Conservation (phyloP, 2,797 vertebrate genomes). For the Darevskia nairensis region DNA sequence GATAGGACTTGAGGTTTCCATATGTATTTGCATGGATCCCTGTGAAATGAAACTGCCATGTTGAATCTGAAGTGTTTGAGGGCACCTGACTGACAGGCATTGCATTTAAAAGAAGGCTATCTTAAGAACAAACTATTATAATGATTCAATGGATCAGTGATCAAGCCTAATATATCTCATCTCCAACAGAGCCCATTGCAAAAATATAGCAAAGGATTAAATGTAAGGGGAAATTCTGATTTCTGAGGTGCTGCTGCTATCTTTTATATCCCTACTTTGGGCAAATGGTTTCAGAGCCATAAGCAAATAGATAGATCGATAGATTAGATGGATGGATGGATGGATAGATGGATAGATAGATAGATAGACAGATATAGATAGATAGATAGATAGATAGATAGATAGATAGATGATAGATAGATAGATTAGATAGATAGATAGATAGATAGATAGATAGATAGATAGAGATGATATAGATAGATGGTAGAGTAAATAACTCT, state of each 20-base stretch:
- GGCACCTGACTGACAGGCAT: conserved; percentile 6
- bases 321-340: too few species aligned
- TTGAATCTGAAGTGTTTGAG: conserved; percentile 22
- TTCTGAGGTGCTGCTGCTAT: not conserved
- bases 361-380: too few species aligned
- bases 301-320: not conserved
- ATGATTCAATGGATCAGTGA: conserved; percentile 27
- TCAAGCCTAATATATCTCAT: not conserved
- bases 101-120: conserved; percentile 24
- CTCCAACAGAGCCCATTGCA: not conserved
- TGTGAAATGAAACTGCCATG: conserved; percentile 18
- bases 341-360: too few species aligned
- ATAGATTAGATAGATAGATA: too few species aligned
- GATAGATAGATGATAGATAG: too few species aligned
- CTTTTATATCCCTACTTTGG: not conserved
- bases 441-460: too few species aligned
- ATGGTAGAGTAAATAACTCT: too few species aligned
- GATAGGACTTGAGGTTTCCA: not conserved
- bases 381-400: too few species aligned
- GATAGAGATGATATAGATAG: too few species aligned
- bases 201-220: not conserved
- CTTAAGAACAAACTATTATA: conserved; percentile 29
- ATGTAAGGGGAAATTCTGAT: not conserved
- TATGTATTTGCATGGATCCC: not conserved
- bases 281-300: not conserved